Evolutionary conservation across 2,888 invertebrate species (phyloP), one percentile per base, ranked within the genome.

Genomic region (Geophilus truncorum): DNA sequence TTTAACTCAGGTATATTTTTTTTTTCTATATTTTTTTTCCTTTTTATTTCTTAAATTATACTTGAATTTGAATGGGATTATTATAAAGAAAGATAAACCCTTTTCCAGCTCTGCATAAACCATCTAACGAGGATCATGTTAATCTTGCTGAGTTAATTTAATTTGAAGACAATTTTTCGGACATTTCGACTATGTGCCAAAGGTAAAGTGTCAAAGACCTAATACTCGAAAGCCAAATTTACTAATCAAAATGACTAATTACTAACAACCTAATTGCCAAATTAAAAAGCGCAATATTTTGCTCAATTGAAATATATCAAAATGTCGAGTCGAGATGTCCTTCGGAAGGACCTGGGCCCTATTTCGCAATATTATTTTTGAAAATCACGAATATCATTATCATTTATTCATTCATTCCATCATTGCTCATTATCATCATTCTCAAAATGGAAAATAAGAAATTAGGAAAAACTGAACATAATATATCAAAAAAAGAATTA

Each of bases 41-140:
- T 75, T 75, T 75, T 75, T 75, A 75, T 25, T 70, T 4, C 18
- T 23, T 6, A 12, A 25, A 6, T 4, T 23, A 57, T 57, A 23
- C 10, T 23, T 57, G 6, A 21, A 6, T 57, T 57, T 57, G 21
- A 57, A 57, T 21, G 57, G n/a, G n/a, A n/a, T n/a, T n/a, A n/a
- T n/a, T 57, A 21, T 23, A 70, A 70, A 70, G n/a, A 15, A 7
- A 70, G n/a, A 70, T n/a, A 28, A n/a, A 10, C 70, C 25, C 28
- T 70, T 28, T 70, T 70, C 70, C 70, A 70, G 70, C 70, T 70
- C 70, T 70, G 70, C 70, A 70, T 25, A 62, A 70, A 70, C 1
- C 10, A 70, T 12, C 70, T 30, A 51, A 79, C 79, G 79, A 62
- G 79, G 79, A 79, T 62, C 79, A 79, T 62, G 34, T 79, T 79